Percentiles rank a stretch among this genome's conserved stretches.
phyloP scores from a whole-genome alignment of 1,140 invertebrate genomes.

The Drosophila pandora region DNA sequence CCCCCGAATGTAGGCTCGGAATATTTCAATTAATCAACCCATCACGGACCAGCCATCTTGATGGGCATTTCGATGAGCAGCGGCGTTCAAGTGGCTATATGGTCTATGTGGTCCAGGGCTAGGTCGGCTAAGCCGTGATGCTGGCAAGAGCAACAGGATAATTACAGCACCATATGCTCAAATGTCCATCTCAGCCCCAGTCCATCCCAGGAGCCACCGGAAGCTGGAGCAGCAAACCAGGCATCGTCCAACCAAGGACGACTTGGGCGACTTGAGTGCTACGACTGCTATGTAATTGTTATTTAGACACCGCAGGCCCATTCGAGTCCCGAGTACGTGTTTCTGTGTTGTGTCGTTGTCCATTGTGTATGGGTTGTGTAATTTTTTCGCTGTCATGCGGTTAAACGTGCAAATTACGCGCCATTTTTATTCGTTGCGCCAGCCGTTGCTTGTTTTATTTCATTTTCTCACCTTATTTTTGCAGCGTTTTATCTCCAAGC shows the following conservation, averaged over 20 bases:
- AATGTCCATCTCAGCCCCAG: constrained; percentile 48
- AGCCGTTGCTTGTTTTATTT: constrained; percentile 68
- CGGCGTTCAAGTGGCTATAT: constrained; percentile 28
- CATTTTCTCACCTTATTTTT: constrained; percentile 75
- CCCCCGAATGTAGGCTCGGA: constrained; percentile 16
- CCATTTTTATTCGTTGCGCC: constrained; percentile 67
- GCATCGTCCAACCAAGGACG: constrained; percentile 41
- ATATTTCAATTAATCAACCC: constrained; percentile 59
- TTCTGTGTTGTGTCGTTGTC: constrained; percentile 4
- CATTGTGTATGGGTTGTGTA: constrained; percentile 42
- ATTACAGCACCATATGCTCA: constrained; percentile 74
- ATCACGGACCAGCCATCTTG: constrained; percentile 45
- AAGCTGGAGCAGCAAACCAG: constrained; percentile 12
- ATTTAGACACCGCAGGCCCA: constrained; percentile 61
- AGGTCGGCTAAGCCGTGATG: constrained; percentile 55
- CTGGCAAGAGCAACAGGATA: constrained; percentile 71
- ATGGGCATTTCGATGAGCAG: constrained; percentile 64
- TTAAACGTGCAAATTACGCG: constrained; percentile 77
- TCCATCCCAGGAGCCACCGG: constrained; percentile 32
- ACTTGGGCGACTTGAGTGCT: constrained; percentile 53
- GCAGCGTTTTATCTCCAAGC: constrained; percentile 62
- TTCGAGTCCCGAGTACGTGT: constrained; percentile 14
- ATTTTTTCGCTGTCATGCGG: constrained; percentile 72
- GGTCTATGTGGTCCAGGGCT: constrained; percentile 14
- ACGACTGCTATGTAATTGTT: constrained; percentile 65